phyloP scores from a whole-genome alignment of 2,113 vertebrate genomes.

The Xiphorhynchus elegans region DNA sequence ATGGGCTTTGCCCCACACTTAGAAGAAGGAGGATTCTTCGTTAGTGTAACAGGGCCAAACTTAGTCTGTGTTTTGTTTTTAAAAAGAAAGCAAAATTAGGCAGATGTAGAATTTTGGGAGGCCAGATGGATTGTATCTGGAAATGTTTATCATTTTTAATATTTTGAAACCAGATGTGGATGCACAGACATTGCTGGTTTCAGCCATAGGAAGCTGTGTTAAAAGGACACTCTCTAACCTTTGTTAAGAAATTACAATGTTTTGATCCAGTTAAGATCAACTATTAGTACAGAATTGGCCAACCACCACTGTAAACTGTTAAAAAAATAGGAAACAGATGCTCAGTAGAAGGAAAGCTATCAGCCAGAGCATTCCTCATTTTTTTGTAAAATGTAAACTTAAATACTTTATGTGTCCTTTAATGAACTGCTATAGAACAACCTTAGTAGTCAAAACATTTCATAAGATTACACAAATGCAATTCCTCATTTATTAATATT shows the following conservation, averaged over 20 bases:
- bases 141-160: conserved; percentile 81
- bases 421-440: conserved; percentile 80
- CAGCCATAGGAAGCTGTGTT: conserved; percentile 73
- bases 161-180: conserved; percentile 81
- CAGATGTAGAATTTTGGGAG: conserved; percentile 61
- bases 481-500: conserved; percentile 75
- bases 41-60: conserved; percentile 23
- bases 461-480: conserved; percentile 70
- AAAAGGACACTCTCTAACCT: conserved; percentile 73
- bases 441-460: conserved; percentile 82
- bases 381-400: conserved; percentile 82
- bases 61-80: conserved; percentile 53
- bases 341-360: conserved; percentile 71
- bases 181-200: conserved; percentile 64
- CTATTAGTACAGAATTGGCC: conserved; percentile 74
- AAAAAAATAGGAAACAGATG: conserved; percentile 83
- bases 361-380: conserved; percentile 78
- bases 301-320: conserved; percentile 70
- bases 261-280: conserved; percentile 78
- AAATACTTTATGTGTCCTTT: conserved; percentile 81
- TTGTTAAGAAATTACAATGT: conserved; percentile 76
- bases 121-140: conserved; percentile 76
- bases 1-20: neutral
- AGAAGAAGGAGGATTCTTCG: conserved; percentile 20
- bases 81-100: conserved; percentile 71